Percentiles rank a stretch among this genome's conserved stretches.
These are phyloP conservation scores for Caradrina kadenii DNA, from an alignment of 2,888 invertebrate genomes.

Conservation along the genomic window DNA sequence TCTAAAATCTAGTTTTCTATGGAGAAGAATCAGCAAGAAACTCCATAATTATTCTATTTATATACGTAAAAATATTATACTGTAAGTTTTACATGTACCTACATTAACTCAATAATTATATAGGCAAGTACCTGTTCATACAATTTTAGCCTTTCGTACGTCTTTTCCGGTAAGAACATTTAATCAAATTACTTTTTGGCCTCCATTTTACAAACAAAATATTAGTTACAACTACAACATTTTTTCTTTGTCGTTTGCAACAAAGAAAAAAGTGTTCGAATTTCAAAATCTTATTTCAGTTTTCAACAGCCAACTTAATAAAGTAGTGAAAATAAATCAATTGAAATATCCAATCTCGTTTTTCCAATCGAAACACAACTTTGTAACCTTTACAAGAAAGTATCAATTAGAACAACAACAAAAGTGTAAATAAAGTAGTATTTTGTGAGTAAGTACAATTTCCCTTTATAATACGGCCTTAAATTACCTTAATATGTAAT, in stretches of 20 bases:
- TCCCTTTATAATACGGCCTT: slow-evolving; percentile 5
- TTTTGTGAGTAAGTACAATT: slow-evolving; percentile 11
- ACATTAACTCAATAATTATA: no score
- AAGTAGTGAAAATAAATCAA: slow-evolving; percentile 27
- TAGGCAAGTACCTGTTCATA: no score
- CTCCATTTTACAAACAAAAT: not conserved
- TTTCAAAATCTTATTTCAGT: slow-evolving; percentile 35
- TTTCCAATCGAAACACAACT: slow-evolving; percentile 5
- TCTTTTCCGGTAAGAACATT: no score
- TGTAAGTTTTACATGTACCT: no score
- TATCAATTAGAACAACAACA: slow-evolving; percentile 9
- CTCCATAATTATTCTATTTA: no score
- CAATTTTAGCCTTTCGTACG: no score
- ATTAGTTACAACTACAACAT: not conserved
- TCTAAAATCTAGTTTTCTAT: no score
- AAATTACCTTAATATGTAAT: slow-evolving; percentile 9
- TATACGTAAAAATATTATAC: no score
- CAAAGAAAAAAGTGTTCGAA: not conserved
- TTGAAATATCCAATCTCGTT: slow-evolving; percentile 23
- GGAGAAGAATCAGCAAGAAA: no score
- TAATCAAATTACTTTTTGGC: no score
- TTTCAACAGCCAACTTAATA: slow-evolving; percentile 23
- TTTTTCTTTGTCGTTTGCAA: no score
- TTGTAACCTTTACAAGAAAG: slow-evolving; percentile 2
- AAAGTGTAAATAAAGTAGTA: slow-evolving; percentile 13